These are phyloP conservation scores for Frankliniella intonsa DNA, from an alignment of 2,888 invertebrate species.

Conservation along the genomic window DNA sequence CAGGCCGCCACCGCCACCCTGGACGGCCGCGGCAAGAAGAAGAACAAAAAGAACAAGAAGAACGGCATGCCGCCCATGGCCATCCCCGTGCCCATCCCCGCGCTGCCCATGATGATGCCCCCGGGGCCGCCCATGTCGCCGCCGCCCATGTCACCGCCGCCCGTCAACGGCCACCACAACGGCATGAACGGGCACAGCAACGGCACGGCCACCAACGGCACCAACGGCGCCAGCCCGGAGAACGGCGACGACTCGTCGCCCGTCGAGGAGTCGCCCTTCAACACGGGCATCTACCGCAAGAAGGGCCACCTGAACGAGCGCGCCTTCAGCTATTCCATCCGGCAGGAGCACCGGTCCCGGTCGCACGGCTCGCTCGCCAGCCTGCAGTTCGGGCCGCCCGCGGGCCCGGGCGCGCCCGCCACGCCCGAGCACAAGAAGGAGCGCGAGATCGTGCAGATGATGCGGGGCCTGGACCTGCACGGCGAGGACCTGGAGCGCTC, in stretches of 20 bases:
- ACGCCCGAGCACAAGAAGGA: conserved; percentile 71
- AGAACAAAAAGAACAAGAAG: conserved; percentile 42
- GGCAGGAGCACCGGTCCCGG: conserved; percentile 87
- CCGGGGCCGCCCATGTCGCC: conserved; percentile 34
- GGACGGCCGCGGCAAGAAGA: conserved; percentile 47
- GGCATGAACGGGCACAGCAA: conserved; percentile 38
- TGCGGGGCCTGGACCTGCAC: conserved; percentile 80
- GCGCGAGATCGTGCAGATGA: conserved; percentile 87
- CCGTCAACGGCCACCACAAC: conserved; percentile 46
- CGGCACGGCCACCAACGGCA: conserved; percentile 26
- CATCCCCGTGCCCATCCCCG: conserved; percentile 50
- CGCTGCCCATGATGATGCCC: conserved; percentile 34
- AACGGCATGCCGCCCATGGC: conserved; percentile 48
- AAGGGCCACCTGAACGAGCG: conserved; percentile 89
- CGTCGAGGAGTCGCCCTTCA: conserved; percentile 55
- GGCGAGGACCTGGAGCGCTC: conserved; percentile 69
- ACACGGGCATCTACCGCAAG: conserved; percentile 82
- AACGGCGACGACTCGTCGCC: conserved; percentile 32
- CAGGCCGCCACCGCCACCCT: conserved; percentile 54
- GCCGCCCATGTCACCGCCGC: conserved; percentile 42
- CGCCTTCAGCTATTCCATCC: conserved; percentile 88
- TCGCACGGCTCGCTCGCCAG: conserved; percentile 90
- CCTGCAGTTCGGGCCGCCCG: conserved; percentile 77
- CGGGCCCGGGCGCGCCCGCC: conserved; percentile 33
- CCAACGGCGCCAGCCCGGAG: conserved; percentile 37